Conservation (phyloP, 2,888 invertebrate species). For the Tryphoninae sp. region DNA sequence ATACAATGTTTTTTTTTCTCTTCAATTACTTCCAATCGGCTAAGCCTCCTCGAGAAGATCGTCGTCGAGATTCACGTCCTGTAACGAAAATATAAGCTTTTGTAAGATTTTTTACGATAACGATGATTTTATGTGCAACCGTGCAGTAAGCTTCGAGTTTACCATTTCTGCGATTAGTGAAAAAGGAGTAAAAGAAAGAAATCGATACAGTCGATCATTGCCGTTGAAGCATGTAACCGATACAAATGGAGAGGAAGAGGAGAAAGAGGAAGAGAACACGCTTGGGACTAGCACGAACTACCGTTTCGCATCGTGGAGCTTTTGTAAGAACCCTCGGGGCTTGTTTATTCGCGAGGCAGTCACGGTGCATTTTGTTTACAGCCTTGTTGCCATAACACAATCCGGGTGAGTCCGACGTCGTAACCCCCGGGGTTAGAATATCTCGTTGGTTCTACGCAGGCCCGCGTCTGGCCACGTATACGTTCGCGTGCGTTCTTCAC, state of each 20-base stretch:
- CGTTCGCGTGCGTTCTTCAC: constrained; percentile 34
- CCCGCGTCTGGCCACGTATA: constrained; percentile 64
- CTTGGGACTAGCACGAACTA: constrained; percentile 45
- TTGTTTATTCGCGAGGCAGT: constrained; percentile 74
- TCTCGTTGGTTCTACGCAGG: constrained; percentile 51
- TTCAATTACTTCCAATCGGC: constrained; percentile 54
- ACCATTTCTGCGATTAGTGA: constrained; percentile 4
- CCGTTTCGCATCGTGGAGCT: constrained; percentile 53
- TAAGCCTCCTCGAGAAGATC: constrained; percentile 86
- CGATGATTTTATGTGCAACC: constrained; percentile 42
- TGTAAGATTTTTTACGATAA: not conserved
- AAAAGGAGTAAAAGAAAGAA: constrained; percentile 54
- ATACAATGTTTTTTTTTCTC: constrained; percentile 20
- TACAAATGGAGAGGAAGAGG: constrained; percentile 64
- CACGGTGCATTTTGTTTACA: constrained; percentile 78
- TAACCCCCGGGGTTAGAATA: constrained; percentile 45
- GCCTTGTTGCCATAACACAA: constrained; percentile 77
- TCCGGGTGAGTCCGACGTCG: constrained; percentile 60
- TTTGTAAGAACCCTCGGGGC: constrained; percentile 67
- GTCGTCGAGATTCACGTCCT: constrained; percentile 89
- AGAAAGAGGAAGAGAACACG: constrained; percentile 10
- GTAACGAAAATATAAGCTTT: constrained; percentile 74
- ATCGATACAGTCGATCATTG: constrained; percentile 69
- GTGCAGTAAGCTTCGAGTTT: not conserved
- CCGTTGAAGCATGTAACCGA: constrained; percentile 70